phyloP scores from a whole-genome alignment of 2,888 invertebrate species.

The Ischnura elegans region DNA sequence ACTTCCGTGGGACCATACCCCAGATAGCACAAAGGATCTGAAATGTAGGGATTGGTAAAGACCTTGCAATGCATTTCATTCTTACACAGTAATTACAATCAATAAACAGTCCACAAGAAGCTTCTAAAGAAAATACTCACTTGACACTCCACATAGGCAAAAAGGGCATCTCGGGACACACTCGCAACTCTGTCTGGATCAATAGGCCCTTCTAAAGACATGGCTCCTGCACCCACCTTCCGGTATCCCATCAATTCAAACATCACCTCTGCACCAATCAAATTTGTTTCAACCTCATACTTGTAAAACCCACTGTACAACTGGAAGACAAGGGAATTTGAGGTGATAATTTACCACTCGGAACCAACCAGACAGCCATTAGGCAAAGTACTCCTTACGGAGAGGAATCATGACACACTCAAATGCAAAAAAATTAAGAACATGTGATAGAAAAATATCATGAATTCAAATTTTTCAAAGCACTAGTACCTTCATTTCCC shows the following conservation, averaged over 20 bases:
- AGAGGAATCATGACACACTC: too few species aligned
- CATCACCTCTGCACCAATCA: conserved; percentile 88
- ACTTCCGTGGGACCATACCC: conserved; percentile 69
- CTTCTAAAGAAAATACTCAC: conserved; percentile 77
- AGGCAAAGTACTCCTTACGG: too few species aligned
- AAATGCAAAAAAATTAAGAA: too few species aligned
- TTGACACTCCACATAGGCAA: conserved; percentile 93
- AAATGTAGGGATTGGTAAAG: too few species aligned
- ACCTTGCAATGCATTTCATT: too few species aligned
- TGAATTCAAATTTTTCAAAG: too few species aligned
- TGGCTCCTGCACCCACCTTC: conserved; percentile 77
- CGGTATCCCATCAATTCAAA: conserved; percentile 92
- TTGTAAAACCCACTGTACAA: conserved; percentile 93
- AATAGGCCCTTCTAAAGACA: conserved; percentile 85
- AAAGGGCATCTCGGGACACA: conserved; percentile 90
- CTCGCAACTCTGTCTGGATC: conserved; percentile 90
- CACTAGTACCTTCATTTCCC: conserved; percentile 85
- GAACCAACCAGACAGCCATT: conserved; percentile 54
- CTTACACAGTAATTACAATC: too few species aligned
- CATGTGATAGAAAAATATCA: too few species aligned
- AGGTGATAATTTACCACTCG: too few species aligned
- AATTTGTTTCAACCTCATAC: conserved; percentile 90
- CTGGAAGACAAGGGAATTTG: conserved; percentile 78
- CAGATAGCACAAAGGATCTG: conserved; percentile 68
- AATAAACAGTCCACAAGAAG: too few species aligned